Evolutionary conservation across 2,888 invertebrate genomes (phyloP).

Genomic region (Rutpela maculata): DNA sequence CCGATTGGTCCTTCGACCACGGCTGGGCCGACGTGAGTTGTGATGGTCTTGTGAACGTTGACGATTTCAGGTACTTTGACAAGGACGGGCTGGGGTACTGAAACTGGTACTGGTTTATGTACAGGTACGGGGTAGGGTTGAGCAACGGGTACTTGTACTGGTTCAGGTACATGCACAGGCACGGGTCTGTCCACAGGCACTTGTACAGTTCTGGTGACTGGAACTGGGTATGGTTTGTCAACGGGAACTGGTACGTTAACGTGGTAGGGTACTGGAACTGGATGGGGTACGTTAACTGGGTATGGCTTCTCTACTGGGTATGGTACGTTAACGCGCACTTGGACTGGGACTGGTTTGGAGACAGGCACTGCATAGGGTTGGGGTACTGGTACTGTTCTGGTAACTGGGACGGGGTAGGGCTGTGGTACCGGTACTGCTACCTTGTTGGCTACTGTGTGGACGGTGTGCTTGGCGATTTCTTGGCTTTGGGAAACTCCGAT

Average conservation of each 20-base stretch:
- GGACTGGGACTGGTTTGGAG: conserved; percentile 60
- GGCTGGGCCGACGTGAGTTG: conserved; percentile 30
- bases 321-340: conserved; percentile 60
- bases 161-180: conserved; percentile 61
- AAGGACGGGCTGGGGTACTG: conserved; percentile 61
- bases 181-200: conserved; percentile 63
- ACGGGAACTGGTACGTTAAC: conserved; percentile 61
- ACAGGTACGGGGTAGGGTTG: conserved; percentile 60
- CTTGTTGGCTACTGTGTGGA: conserved; percentile 62
- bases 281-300: conserved; percentile 64
- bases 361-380: conserved; percentile 67
- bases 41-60: conserved; percentile 47
- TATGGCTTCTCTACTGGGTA: conserved; percentile 65
- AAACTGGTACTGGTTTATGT: conserved; percentile 57
- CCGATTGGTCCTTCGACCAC: conserved; percentile 20
- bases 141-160: conserved; percentile 61
- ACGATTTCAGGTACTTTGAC: conserved; percentile 61
- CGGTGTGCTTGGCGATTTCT: conserved; percentile 54
- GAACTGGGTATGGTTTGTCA: conserved; percentile 65
- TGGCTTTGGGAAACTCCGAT: conserved; percentile 34
- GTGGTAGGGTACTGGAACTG: conserved; percentile 60
- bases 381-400: conserved; percentile 65
- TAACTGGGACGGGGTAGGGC: conserved; percentile 67
- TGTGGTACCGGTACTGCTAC: conserved; percentile 67
- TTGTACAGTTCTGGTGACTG: conserved; percentile 58